Percentiles rank a stretch among this genome's conserved stretches.
These are phyloP conservation scores for Rhodeus uyekii DNA, from an alignment of 2,797 vertebrate species.

Conservation along the genomic window DNA sequence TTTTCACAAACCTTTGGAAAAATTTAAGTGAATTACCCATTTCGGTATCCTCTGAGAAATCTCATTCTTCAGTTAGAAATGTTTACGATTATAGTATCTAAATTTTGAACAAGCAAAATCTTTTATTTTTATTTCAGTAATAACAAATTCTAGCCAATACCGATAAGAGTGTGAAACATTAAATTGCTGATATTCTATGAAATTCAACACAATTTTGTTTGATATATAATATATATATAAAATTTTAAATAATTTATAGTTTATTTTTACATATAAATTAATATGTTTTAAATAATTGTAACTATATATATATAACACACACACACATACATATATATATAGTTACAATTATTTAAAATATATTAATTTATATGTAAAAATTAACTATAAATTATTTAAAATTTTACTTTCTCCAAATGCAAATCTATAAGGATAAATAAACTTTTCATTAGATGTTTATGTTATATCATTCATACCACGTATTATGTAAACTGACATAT, in stretches of 20 bases:
- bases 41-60: background rate
- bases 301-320: too few species aligned
- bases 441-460: constrained; percentile 7
- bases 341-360: too few species aligned
- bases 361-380: too few species aligned
- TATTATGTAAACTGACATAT: background rate
- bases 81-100: background rate
- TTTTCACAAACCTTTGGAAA: background rate
- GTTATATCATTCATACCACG: background rate
- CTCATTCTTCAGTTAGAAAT: background rate
- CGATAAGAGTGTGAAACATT: too few species aligned
- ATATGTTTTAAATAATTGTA: too few species aligned
- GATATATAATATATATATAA: background rate
- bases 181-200: too few species aligned
- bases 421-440: background rate
- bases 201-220: too few species aligned
- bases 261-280: too few species aligned
- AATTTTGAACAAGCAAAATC: background rate
- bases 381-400: too few species aligned
- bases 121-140: background rate
- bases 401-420: constrained; percentile 6
- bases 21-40: background rate
- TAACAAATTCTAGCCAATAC: too few species aligned
- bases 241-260: too few species aligned
- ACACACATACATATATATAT: too few species aligned